A percentile compares a stretch with the other conserved stretches of the same genome.
Evolutionary conservation across 2,888 invertebrate genomes (phyloP).

Genomic region (Cetonia aurata): DNA sequence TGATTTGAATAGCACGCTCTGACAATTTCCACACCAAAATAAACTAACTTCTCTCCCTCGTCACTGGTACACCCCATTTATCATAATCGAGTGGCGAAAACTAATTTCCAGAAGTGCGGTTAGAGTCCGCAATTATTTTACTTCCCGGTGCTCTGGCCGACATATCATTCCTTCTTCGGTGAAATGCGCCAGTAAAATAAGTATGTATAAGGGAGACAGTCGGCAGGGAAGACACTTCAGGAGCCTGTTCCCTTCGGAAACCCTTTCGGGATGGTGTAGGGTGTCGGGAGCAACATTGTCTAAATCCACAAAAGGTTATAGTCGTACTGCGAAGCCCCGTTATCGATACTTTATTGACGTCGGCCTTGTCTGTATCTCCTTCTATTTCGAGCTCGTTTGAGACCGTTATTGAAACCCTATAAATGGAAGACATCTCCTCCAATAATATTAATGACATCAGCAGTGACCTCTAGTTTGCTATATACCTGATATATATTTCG

Average conservation of each 20-base stretch:
- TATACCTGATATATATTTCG: no score
- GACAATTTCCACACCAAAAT: slow-evolving; percentile 40
- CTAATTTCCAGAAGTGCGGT: slow-evolving; percentile 23
- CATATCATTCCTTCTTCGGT: not conserved
- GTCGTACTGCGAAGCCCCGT: not conserved
- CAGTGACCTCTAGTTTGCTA: no score
- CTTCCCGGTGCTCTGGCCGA: no score
- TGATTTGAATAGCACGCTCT: no score
- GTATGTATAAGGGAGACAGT: not conserved
- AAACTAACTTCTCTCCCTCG: slow-evolving; percentile 4
- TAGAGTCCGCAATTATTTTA: not conserved
- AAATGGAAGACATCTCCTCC: no score
- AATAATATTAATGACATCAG: no score
- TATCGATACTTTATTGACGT: slow-evolving; percentile 6
- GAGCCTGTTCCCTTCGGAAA: not conserved
- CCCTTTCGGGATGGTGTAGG: not conserved
- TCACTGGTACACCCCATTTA: not conserved
- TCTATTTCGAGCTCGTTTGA: not conserved
- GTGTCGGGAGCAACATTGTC: slow-evolving; percentile 7
- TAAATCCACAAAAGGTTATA: slow-evolving; percentile 27
- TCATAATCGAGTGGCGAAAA: slow-evolving; percentile 14
- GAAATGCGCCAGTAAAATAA: not conserved
- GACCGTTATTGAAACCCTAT: no score
- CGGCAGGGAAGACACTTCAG: slow-evolving; percentile 1
- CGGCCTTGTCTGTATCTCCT: not conserved